Base-by-base conservation (phyloP, 2,888 invertebrate species). In the Lithophane ornitopus region DNA sequence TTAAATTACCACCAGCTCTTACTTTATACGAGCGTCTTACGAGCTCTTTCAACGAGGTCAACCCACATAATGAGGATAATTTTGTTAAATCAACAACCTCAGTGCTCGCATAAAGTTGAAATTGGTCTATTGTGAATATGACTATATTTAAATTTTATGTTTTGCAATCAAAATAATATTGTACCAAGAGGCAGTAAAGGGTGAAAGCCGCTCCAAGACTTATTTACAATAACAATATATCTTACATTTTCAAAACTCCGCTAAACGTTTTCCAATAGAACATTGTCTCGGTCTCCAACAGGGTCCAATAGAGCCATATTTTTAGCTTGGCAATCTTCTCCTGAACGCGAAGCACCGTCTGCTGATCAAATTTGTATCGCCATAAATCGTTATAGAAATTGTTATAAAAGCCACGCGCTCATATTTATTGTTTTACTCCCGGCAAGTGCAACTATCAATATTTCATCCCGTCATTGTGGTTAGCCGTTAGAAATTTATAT, bases 311-410 rank as follows among this genome's bases (percentile, higher is more conserved):
- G 59, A 72, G 78, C 71, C 49, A 76, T 79, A 86, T 84, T 85
- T 87, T 78, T 56, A 71, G 76, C 85, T 86, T 87, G 85, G 89
- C 91, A 88, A 84, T 79, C 79, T 85, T 84, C 75, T 80, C 78
- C 79, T 75, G 78, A 74, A 67, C 76, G 44, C 74, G 70, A 44
- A 74, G 46, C 81, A 85, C 88, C 87, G 91, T 89, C 89, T 90
- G 90, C 88, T 86, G 88, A 87, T 89, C 88, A 88, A 93, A 94
- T 94, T 94, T 94, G 92, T 93, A 92, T 91, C 89, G 87, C 89
- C 88, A 93, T 94, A 93, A 94, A 94, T 94, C 89, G 88, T 91
- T 92, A 92, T 93, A 93, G 93, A 91, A 92, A 90, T 85, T 86
- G 87, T 87, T 88, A 80, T 81, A 87, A 82, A 84, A 87, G 85